Base-by-base conservation (phyloP, 2,888 invertebrate species). In the Lasiommata megera region DNA sequence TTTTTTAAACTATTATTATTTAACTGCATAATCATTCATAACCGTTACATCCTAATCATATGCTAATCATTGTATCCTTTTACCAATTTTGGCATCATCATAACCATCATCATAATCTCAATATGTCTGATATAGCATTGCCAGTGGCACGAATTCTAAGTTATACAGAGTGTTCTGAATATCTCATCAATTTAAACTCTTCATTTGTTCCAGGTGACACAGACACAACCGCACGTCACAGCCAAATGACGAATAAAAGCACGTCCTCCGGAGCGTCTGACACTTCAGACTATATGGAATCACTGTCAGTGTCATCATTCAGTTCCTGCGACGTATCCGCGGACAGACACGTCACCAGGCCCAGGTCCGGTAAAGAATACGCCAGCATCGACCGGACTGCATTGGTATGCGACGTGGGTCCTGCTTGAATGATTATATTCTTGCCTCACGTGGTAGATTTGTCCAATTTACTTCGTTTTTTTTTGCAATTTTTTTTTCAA, bases 261-360 rank as follows among this genome's bases (percentile, higher is more conserved):
- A 93, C 93, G 0, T 94, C 94, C 56, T 94, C 94, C 69, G 94
- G 94, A 3, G 94, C 94, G 1, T 95, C 94, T 5, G 95, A 95
- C 75, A 94, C 94, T 76, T 94, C 94, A 0, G 95, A 95, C 87
- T 95, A 94, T 82, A 94, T 94, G 79, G 94, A 95, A 77, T 94
- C 94, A 0, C 84, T 94, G 18, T 94, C 94, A 0, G 89, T 94
- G 16, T 94, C 94, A 1, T 95, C 94, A 0, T 92, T 94, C 71
- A 93, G 94, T 63, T 94, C 94, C 5, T 92, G 92, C 56, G 94
- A 94, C 71, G 92, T 88, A 18, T 87, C 92, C 14, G 92, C 92
- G 48, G 93, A 93, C 67, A 68, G 87, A 0, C 86, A 85, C 73
- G 73, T 74, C 23, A 73, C 88, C 0, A 68, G 91, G 0, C 91